Evolutionary conservation across 2,113 vertebrate genomes (phyloP), one percentile per base, ranked within the genome.

Genomic region (Tyto alba): DNA sequence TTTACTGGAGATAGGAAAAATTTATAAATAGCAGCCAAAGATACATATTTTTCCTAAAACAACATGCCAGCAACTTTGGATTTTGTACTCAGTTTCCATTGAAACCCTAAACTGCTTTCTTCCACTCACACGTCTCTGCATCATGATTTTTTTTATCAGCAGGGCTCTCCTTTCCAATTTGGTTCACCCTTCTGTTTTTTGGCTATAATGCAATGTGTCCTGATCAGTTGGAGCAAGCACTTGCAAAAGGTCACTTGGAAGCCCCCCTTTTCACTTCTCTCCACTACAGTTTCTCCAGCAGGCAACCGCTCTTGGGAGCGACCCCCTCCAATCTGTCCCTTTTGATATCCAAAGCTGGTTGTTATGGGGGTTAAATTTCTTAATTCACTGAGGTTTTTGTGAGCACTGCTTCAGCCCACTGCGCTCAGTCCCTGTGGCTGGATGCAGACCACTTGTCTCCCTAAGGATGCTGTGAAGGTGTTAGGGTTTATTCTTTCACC

Each of bases 331-430:
- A 62, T 92, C 84, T 75, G 62, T 83, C 86, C 87, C 84, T 90
- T 96, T 93, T 95, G 89, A 93, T 88, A 96, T 30, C 93, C 79
- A 81, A 83, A 90, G 60, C 62, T 84, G 62, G 75, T 77, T 89
- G 89, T 93, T 89, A 77, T 25, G 26, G 85, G 50, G 83, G 90
- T 92, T 91, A 92, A 79, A 84, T 94, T 93, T 94, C 75, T 80
- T 89, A 73, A 57, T 93, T 93, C 13, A 0, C 60, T 34, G 82
- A 30, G 20, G 20, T 18, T 88, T 71, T 67, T 90, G 57, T 43
- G 26, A 78, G 88, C 1, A 0, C 48, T 90, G 77, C 80, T 66
- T 66, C 67, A 92, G 23, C 52, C 47, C 59, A 41, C 34, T 2
- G 9, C 5, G 0, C 69, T 84, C 59, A 13, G 47, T 71, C 57